These are phyloP conservation scores for Thunnus thynnus DNA, from an alignment of 2,113 vertebrate genomes.

Conservation along the genomic window DNA sequence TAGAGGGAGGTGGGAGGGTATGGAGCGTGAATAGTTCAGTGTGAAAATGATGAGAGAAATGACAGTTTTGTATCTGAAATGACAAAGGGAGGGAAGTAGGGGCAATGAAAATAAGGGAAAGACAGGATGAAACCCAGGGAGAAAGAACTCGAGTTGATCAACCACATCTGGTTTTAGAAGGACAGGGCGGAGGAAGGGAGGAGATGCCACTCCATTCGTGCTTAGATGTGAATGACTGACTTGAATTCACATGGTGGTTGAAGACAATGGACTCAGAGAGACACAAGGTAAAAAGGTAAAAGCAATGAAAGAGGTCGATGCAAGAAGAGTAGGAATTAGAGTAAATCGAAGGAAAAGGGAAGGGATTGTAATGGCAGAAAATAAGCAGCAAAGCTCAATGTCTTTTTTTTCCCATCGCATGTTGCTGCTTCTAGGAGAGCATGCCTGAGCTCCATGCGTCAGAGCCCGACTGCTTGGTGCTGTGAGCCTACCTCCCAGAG, in stretches of 20 bases:
- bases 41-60: constrained; percentile 26
- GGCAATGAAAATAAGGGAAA: neutral
- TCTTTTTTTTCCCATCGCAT: neutral
- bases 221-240: constrained; percentile 2
- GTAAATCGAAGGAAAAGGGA: neutral
- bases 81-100: neutral
- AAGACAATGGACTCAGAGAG: neutral
- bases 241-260: neutral
- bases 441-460: neutral
- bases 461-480: neutral
- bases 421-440: neutral
- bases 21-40: constrained; percentile 15
- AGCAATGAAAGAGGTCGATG: too few species aligned
- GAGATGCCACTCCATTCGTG: neutral
- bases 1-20: neutral
- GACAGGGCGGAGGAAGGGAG: neutral
- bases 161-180: neutral
- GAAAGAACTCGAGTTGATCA: neutral
- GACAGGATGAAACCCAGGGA: neutral
- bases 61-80: constrained; percentile 12
- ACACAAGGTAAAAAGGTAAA: too few species aligned
- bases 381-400: neutral
- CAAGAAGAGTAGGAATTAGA: neutral
- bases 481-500: constrained; percentile 8
- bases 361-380: neutral